Conservation (phyloP, 2,113 vertebrate species). For the Petromus typicus region DNA sequence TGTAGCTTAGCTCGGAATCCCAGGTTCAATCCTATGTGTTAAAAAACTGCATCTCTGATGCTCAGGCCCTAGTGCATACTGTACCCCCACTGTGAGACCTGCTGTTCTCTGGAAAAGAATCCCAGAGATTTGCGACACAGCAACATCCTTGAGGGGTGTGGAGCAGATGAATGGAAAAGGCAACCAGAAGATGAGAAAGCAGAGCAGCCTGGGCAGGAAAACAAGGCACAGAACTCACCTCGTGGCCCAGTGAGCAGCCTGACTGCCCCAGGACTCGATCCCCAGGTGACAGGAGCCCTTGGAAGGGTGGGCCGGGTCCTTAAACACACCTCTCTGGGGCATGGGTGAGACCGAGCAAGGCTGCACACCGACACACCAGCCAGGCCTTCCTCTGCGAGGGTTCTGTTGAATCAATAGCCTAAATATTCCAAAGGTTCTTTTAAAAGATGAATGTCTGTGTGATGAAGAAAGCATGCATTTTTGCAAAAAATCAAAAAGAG, state of each 20-base stretch:
- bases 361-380: constrained; percentile 2
- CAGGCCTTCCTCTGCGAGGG: background rate
- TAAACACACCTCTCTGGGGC: constrained; percentile 26
- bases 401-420: constrained; percentile 29
- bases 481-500: background rate
- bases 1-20: background rate
- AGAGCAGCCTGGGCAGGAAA: background rate
- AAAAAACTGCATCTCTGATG: background rate
- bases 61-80: background rate
- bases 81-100: background rate
- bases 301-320: constrained; percentile 67
- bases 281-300: constrained; percentile 53
- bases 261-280: constrained; percentile 56
- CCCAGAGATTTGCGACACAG: background rate
- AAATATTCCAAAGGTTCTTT: constrained; percentile 20
- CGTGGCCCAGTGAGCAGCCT: constrained; percentile 56
- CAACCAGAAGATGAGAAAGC: constrained; percentile 64
- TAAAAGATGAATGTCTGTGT: background rate
- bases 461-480: background rate
- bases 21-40: background rate
- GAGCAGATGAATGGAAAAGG: background rate
- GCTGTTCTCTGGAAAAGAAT: background rate
- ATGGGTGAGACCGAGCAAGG: background rate
- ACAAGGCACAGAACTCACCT: constrained; percentile 43
- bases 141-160: background rate